Evolutionary conservation across 2,113 vertebrate species (phyloP), one percentile per base, ranked within the genome.

Genomic region (Leptocoma aspasia): DNA sequence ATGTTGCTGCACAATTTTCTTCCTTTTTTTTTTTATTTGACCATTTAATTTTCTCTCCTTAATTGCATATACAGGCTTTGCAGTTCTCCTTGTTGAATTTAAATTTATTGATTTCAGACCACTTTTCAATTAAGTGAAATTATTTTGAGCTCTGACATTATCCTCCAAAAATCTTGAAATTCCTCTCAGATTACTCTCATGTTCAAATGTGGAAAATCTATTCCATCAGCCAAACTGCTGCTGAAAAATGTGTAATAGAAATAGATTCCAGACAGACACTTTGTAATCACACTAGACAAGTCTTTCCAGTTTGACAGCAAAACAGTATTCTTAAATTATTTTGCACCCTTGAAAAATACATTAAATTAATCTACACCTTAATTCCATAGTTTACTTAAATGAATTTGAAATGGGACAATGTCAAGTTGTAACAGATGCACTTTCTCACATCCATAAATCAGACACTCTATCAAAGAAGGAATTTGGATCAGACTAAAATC

Each of bases 221-320:
- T 54, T 82, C 75, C 26, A 89, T 57, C 71, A 85, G 35, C 42
- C 59, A 92, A 88, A 75, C 47, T 90, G 16, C 68, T 93, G 79
- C 76, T 92, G 16, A 33, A 86, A 92, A 82, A 59, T 66, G 42
- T 47, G 9, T 27, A 88, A 57, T 18, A 90, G 71, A 90, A 93
- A 76, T 19, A 95, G 42, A 73, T 90, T 90, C 50, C 68, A 94
- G 37, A 59, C 35, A 76, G 44, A 52, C 7, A 61, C 5, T 90
- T 59, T 54, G 50, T 37, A 87, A 50, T 57, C 41, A 53, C 17
- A 61, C 66, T 39, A 50, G 30, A 92, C 68, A 70, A 90, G 27
- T 73, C 44, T 73, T 92, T 90, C 79, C 64, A 88, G 71, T 86
- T n/a, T 66, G 64, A 95, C 59, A 97, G 35, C 42, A 96, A 92